Base-by-base conservation (phyloP, 2,113 vertebrate species). In the Atrichornis clamosus region DNA sequence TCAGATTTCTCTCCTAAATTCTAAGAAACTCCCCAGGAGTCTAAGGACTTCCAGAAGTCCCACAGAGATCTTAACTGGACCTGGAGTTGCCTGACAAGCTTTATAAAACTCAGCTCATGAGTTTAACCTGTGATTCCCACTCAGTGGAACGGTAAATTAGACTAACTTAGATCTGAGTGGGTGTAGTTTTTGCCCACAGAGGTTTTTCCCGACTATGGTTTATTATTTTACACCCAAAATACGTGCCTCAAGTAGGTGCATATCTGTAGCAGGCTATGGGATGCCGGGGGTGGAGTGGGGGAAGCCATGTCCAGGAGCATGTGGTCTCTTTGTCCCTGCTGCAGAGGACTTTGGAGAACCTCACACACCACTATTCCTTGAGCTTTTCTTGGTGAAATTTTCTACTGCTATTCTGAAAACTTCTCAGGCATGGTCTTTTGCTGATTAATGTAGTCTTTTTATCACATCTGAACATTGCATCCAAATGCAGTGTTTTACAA, bases 391-490 rank as follows among this genome's bases (percentile, higher is more conserved):
- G 47, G 28, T 79, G 56, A 79, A 94, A 79, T 93, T 87, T 95
- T 75, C 73, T 81, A 13, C 60, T 75, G 14, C 53, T 93, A 13
- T 73, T 92, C 58, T 89, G 83, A 63, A 86, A 92, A 69, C 49
- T 92, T 86, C 83, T 84, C 75, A 92, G 77, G 86, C 89, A 39
- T 69, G 95, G 86, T 88, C 90, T 91, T 96, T 89, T 92, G 80
- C 93, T 96, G 96, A 96, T 78, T 94, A 97, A 95, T 69, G 70
- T 64, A 73, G 86, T 32, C 65, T 93, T 92, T 97, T 93, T 94
- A 96, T 92, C 92, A 90, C 92, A 76, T 90, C 84, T 87, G 90
- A 95, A 94, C 92, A 91, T 39, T 84, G 60, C 2, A 37, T 92
- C 95, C 70, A 84, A 96, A 92, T 79, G 88, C 77, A 79, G 94